A percentile compares a stretch with the other conserved stretches of the same genome.
Evolutionary conservation across 2,888 invertebrate genomes (phyloP).

Genomic region (Temnothorax ravouxi): DNA sequence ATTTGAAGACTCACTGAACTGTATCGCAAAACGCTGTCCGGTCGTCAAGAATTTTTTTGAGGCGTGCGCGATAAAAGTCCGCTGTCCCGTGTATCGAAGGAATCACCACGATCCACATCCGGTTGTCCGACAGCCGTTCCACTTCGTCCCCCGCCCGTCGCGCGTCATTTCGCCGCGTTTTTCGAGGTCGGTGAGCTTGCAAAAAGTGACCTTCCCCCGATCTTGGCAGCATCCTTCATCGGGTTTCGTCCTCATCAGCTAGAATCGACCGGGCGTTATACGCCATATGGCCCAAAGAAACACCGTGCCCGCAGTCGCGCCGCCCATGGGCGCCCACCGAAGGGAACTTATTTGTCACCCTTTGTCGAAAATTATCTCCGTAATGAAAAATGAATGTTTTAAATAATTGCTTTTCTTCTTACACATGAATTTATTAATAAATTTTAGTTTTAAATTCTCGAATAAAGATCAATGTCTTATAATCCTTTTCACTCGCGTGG

Average conservation of each 20-base stretch:
- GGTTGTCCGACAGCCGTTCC: slow-evolving; percentile 66
- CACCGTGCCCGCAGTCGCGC: neutral
- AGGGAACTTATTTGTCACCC: slow-evolving; percentile 23
- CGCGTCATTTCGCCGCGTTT: slow-evolving; percentile 32
- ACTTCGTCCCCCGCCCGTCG: slow-evolving; percentile 10
- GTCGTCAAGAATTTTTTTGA: slow-evolving; percentile 64
- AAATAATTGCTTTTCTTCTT: neutral
- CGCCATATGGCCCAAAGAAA: slow-evolving; percentile 70
- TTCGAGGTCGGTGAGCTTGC: slow-evolving; percentile 69
- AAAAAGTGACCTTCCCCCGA: slow-evolving; percentile 73
- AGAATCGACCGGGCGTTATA: slow-evolving; percentile 56
- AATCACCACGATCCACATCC: slow-evolving; percentile 71
- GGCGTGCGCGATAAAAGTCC: slow-evolving; percentile 65
- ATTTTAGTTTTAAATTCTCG: too few species aligned
- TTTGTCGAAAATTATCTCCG: slow-evolving; percentile 13
- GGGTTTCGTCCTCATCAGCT: slow-evolving; percentile 60
- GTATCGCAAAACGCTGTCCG: slow-evolving; percentile 41
- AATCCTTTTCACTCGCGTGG: neutral
- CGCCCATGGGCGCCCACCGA: slow-evolving; percentile 38
- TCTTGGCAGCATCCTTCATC: slow-evolving; percentile 62
- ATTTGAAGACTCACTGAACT: slow-evolving; percentile 43
- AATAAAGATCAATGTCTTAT: neutral
- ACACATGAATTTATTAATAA: neutral
- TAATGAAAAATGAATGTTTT: slow-evolving; percentile 4
- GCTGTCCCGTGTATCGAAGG: slow-evolving; percentile 54